These are phyloP conservation scores for Eunapius fragilis DNA, from an alignment of 37 sponge, comb jelly and placozoan species.

Conservation along the genomic window DNA sequence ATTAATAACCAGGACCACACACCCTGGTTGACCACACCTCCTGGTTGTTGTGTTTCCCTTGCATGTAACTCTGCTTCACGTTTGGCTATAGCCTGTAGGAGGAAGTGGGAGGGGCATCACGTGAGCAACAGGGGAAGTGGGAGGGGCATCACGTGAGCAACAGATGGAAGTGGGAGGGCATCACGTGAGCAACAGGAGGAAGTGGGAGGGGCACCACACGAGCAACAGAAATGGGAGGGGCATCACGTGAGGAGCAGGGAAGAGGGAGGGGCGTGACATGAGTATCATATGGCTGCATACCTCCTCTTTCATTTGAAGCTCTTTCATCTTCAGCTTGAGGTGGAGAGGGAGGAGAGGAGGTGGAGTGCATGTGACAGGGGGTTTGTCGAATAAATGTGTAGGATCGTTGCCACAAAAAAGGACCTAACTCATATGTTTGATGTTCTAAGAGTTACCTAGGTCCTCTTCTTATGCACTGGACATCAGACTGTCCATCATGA, in stretches of 20 bases:
- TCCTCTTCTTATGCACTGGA: too few species aligned
- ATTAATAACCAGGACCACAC: conserved; percentile 33
- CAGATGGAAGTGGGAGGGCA: neutral
- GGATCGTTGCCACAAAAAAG: too few species aligned
- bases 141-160: neutral
- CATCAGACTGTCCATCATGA: too few species aligned
- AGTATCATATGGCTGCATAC: neutral
- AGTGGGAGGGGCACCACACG: too few species aligned
- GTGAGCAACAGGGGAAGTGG: neutral
- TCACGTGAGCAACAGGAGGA: neutral
- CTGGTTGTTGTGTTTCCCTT: conserved; percentile 47
- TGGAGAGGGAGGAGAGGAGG: neutral
- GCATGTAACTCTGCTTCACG: conserved; percentile 45
- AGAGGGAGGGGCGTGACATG: neutral
- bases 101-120: neutral
- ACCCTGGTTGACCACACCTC: conserved; percentile 35
- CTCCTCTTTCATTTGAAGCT: neutral
- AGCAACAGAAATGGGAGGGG: neutral
- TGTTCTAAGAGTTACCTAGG: too few species aligned
- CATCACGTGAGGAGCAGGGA: neutral
- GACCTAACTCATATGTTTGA: too few species aligned
- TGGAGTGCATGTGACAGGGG: too few species aligned
- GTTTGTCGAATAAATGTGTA: too few species aligned
- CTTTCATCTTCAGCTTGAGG: neutral
- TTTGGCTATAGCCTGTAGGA: conserved; percentile 25